Conservation (phyloP, 2,113 vertebrate genomes). For the Neogobius melanostomus region DNA sequence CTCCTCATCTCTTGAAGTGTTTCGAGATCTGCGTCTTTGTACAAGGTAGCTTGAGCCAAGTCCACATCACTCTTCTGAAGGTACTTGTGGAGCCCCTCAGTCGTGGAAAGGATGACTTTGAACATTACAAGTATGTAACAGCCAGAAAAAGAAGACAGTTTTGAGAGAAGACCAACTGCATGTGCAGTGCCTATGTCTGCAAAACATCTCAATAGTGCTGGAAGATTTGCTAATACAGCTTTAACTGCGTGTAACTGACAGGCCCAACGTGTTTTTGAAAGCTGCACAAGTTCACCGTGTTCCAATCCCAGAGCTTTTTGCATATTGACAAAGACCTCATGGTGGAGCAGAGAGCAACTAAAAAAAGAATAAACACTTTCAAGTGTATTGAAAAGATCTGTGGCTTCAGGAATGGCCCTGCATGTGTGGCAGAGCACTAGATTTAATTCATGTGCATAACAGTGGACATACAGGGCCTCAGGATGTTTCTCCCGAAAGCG, state of each 20-base stretch:
- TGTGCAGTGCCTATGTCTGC: no score
- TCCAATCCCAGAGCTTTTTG: no score
- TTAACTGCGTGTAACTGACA: no score
- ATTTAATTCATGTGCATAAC: not conserved
- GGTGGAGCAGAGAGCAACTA: not conserved
- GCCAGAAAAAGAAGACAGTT: no score
- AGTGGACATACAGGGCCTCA: not conserved
- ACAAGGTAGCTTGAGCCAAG: not conserved
- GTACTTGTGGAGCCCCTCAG: not conserved
- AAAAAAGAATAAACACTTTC: not conserved
- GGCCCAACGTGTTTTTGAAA: no score
- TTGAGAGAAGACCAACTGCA: no score
- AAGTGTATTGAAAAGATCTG: not conserved
- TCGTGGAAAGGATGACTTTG: not conserved
- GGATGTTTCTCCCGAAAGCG: not conserved
- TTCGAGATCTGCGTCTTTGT: not conserved
- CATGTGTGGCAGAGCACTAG: not conserved
- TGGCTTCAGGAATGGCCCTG: not conserved
- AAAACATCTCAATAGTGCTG: no score
- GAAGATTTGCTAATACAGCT: no score
- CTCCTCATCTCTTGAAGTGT: no score
- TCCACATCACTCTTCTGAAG: not conserved
- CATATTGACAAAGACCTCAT: not conserved
- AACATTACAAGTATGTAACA: not conserved
- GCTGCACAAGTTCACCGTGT: no score